Conservation (phyloP, 2,888 invertebrate genomes). For the Amphipyra berbera region DNA sequence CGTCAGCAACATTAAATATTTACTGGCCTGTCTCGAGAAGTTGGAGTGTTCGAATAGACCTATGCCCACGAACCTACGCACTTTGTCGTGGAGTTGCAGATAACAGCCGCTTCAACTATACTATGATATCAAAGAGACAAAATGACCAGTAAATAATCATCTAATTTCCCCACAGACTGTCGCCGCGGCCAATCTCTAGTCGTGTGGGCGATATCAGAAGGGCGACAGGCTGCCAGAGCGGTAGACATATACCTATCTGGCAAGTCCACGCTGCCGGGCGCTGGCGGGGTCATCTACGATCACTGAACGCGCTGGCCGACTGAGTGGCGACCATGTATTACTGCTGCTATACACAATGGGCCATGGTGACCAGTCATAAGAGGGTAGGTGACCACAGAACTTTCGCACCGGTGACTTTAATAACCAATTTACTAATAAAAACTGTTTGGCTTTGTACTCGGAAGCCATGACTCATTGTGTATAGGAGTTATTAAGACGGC, state of each 20-base stretch:
- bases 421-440: too few species aligned
- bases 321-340: slow-evolving; percentile 32
- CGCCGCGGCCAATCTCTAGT: slow-evolving; percentile 99
- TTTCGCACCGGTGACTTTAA: too few species aligned
- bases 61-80: too few species aligned
- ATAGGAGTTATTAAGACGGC: slow-evolving; percentile 12
- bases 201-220: slow-evolving; percentile 99
- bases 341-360: slow-evolving; percentile 34
- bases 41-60: too few species aligned
- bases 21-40: too few species aligned
- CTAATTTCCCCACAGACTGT: slow-evolving; percentile 92
- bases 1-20: too few species aligned
- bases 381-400: too few species aligned
- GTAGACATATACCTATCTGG: slow-evolving; percentile 96
- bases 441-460: neutral
- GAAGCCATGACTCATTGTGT: slow-evolving; percentile 31
- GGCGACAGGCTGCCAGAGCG: slow-evolving; percentile 98
- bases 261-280: slow-evolving; percentile 95
- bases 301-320: slow-evolving; percentile 61
- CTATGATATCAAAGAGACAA: too few species aligned
- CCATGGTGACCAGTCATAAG: neutral
- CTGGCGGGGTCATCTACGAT: slow-evolving; percentile 95
- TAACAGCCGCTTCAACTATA: too few species aligned
- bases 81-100: too few species aligned
- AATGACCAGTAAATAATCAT: too few species aligned